Conservation (phyloP, 2,797 vertebrate species). For the Melanotaenia boesemani region DNA sequence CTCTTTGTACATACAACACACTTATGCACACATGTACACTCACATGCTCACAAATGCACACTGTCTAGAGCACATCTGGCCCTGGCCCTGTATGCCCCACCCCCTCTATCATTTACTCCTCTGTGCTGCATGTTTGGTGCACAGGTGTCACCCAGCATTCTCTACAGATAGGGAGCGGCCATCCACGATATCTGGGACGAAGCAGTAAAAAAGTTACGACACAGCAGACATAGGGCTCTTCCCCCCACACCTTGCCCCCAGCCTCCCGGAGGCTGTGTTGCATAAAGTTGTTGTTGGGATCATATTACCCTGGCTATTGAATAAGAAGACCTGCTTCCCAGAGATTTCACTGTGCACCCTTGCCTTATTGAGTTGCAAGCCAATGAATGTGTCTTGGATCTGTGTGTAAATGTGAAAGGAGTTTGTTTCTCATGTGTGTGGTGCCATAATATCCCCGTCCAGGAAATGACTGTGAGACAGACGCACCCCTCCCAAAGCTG, state of each 20-base stretch:
- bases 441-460: slow-evolving; percentile 76
- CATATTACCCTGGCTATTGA: slow-evolving; percentile 69
- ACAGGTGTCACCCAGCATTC: slow-evolving; percentile 69
- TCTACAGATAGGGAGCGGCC: slow-evolving; percentile 40
- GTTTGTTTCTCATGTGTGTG: slow-evolving; percentile 76
- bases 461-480: slow-evolving; percentile 80
- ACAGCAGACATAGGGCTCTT: slow-evolving; percentile 21
- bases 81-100: neutral
- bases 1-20: slow-evolving; percentile 40
- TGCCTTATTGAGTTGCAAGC: slow-evolving; percentile 61
- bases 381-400: slow-evolving; percentile 63
- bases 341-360: slow-evolving; percentile 51
- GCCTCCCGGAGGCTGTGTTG: slow-evolving; percentile 60
- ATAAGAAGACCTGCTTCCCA: slow-evolving; percentile 63
- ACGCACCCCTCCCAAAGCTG: slow-evolving; percentile 76
- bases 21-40: slow-evolving; percentile 25
- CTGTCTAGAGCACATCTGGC: slow-evolving; percentile 56
- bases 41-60: slow-evolving; percentile 34
- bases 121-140: slow-evolving; percentile 41
- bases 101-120: slow-evolving; percentile 1
- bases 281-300: slow-evolving; percentile 72
- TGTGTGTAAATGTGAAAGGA: slow-evolving; percentile 59
- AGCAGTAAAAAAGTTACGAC: slow-evolving; percentile 31
- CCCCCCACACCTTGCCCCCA: slow-evolving; percentile 35
- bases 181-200: slow-evolving; percentile 23